Percentiles rank a stretch among this genome's conserved stretches.
Evolutionary conservation across 2,797 vertebrate species (phyloP).

Genomic region (Taenioides sp.): DNA sequence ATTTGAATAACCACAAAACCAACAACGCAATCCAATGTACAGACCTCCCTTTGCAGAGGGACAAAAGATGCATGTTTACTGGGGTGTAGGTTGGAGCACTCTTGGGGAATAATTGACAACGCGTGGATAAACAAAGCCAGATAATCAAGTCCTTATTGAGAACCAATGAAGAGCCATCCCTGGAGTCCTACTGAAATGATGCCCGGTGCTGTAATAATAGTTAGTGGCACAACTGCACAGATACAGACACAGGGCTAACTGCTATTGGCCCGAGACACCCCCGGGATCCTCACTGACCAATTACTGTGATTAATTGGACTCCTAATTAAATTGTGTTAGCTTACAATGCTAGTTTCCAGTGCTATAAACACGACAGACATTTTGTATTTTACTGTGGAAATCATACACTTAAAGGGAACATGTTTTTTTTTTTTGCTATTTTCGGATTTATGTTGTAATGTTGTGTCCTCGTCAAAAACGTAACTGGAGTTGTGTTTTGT

Average conservation of each 20-base stretch:
- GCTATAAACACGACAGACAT: constrained; percentile 33
- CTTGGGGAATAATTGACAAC: constrained; percentile 46
- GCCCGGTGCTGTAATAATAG: constrained; percentile 56
- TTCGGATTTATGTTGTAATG: too few species aligned
- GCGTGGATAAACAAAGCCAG: constrained; percentile 51
- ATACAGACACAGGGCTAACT: constrained; percentile 59
- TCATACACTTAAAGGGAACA: not conserved
- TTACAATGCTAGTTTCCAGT: constrained; percentile 31
- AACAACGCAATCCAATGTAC: constrained; percentile 21
- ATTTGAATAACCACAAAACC: not conserved
- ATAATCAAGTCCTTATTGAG: constrained; percentile 52
- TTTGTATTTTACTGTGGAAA: constrained; percentile 12
- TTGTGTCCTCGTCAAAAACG: too few species aligned
- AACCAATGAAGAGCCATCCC: constrained; percentile 51
- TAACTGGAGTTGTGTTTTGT: too few species aligned
- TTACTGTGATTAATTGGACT: constrained; percentile 67
- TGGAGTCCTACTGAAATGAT: constrained; percentile 49
- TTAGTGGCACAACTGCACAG: constrained; percentile 35
- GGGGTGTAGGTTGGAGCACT: constrained; percentile 45
- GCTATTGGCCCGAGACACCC: constrained; percentile 59
- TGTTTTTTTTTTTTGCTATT: too few species aligned
- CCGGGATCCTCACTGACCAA: constrained; percentile 62
- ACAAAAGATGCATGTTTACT: constrained; percentile 38
- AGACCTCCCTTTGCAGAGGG: constrained; percentile 16
- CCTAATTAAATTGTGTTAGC: constrained; percentile 53